Base-by-base conservation (phyloP, 2,888 invertebrate species). In the Hyposoter didymator region DNA sequence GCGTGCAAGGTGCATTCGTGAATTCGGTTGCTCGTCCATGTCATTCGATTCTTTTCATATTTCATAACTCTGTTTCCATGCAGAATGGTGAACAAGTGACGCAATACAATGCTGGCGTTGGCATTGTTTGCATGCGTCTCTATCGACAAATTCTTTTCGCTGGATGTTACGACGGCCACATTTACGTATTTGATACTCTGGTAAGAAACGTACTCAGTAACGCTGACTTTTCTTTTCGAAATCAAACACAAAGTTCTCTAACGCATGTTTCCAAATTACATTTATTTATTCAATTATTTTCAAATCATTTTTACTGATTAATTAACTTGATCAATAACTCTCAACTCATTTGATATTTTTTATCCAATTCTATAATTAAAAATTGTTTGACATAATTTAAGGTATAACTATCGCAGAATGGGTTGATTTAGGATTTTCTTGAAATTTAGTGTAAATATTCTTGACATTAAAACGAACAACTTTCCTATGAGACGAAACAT, bases 131-230 rank as follows among this genome's bases (percentile, higher is more conserved):
- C 86, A 95, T 97, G 95, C 95, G 96, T 83, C 94, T 96, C 73
- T 95, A 95, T 64, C 95, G 95, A 87, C 95, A 96, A 55, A 94
- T 96, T 59, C 94, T 96, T 85, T 95, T 96, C 93, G 96, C 96
- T 64, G 97, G 97, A 88, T 97, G 97, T 94, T 97, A 97, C 92
- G 97, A 97, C 94, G 97, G 97, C 84, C 96, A 95, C 91, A 96
- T 97, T 89, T 97, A 97, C 93, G 95, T 97, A 84, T 96, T 96
- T 93, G 94, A 96, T 87, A 95, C 95, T 88, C 92, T 92, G 83
- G 94, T 94, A 88, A 87, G 87, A 32, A 75, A 39, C 12, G 1
- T 70, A 4, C 47, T 47, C 32, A 2, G 35, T 39, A 32, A 6
- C 10, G 39, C 22, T 69, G 12, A 7, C 1, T 17, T 28, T 12